A percentile compares a stretch with the other conserved stretches of the same genome.
Evolutionary conservation across 1,140 invertebrate genomes (phyloP).

Genomic region (Bombus terrestris): DNA sequence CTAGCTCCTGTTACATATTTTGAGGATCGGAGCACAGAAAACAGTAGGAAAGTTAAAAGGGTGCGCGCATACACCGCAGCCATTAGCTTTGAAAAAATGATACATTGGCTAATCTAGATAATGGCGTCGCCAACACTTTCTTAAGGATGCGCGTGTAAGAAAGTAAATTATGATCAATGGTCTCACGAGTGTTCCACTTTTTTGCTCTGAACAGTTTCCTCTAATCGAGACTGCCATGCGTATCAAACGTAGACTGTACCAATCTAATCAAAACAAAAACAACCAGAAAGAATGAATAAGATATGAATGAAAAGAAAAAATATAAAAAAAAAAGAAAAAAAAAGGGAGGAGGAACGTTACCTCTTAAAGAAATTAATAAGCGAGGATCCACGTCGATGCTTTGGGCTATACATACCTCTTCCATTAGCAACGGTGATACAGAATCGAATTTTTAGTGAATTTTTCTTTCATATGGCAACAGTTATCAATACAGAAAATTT

Average conservation of each 20-base stretch:
- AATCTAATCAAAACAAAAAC: slow-evolving; percentile 82
- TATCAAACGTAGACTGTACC: slow-evolving; percentile 83
- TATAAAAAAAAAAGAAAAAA: slow-evolving; percentile 15
- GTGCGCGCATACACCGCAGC: slow-evolving; percentile 29
- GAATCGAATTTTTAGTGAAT: slow-evolving; percentile 47
- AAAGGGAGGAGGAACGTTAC: slow-evolving; percentile 42
- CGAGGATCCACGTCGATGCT: slow-evolving; percentile 38
- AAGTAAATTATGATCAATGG: slow-evolving; percentile 68
- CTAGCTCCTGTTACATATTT: slow-evolving; percentile 3
- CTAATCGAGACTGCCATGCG: slow-evolving; percentile 80
- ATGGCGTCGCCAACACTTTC: slow-evolving; percentile 31
- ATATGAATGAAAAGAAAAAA: slow-evolving; percentile 49
- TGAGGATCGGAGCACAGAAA: slow-evolving; percentile 20
- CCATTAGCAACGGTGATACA: slow-evolving; percentile 37
- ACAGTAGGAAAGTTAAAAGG: slow-evolving; percentile 5
- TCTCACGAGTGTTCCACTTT: slow-evolving; percentile 80
- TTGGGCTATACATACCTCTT: slow-evolving; percentile 47
- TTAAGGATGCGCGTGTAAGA: slow-evolving; percentile 38
- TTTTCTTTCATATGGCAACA: not conserved
- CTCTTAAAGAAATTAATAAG: slow-evolving; percentile 35
- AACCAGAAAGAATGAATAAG: slow-evolving; percentile 44
- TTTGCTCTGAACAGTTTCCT: slow-evolving; percentile 77
- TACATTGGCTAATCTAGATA: slow-evolving; percentile 27
- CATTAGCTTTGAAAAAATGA: slow-evolving; percentile 28
- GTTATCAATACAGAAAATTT: not conserved